Conservation (phyloP, 1,140 invertebrate genomes). For the Diabrotica virgifera region DNA sequence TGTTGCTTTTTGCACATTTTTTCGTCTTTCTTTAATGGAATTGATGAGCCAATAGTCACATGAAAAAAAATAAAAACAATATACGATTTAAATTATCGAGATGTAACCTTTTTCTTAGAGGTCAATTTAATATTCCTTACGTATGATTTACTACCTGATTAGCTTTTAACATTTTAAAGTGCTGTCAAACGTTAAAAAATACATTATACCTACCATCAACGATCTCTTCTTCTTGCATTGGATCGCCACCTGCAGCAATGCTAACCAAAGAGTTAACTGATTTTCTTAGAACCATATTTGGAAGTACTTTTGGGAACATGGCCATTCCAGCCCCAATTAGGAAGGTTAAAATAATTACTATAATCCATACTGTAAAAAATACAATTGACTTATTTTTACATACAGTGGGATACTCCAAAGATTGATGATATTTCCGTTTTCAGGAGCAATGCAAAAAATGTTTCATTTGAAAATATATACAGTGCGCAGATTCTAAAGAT, state of each 20-base stretch:
- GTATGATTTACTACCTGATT: too few species aligned
- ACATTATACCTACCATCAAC: constrained; percentile 25
- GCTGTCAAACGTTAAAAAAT: neutral
- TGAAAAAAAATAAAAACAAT: too few species aligned
- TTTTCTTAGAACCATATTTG: constrained; percentile 55
- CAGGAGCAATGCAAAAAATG: neutral
- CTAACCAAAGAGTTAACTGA: constrained; percentile 52
- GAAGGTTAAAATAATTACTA: constrained; percentile 55
- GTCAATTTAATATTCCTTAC: too few species aligned
- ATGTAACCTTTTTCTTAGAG: too few species aligned
- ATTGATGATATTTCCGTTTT: neutral
- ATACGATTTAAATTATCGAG: too few species aligned
- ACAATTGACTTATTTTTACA: too few species aligned
- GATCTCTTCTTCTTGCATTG: constrained; percentile 7
- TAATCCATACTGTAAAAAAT: constrained; percentile 55
- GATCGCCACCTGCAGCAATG: constrained; percentile 29
- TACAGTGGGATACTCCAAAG: neutral
- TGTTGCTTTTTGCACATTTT: too few species aligned
- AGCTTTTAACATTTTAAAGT: too few species aligned
- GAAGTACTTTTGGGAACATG: constrained; percentile 58
- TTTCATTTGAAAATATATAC: too few species aligned
- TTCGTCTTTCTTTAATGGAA: too few species aligned
- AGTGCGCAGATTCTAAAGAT: too few species aligned
- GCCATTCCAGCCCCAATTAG: constrained; percentile 54
- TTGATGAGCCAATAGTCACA: too few species aligned